Conservation (phyloP, 2,797 vertebrate genomes). For the Labeo calbasu region DNA sequence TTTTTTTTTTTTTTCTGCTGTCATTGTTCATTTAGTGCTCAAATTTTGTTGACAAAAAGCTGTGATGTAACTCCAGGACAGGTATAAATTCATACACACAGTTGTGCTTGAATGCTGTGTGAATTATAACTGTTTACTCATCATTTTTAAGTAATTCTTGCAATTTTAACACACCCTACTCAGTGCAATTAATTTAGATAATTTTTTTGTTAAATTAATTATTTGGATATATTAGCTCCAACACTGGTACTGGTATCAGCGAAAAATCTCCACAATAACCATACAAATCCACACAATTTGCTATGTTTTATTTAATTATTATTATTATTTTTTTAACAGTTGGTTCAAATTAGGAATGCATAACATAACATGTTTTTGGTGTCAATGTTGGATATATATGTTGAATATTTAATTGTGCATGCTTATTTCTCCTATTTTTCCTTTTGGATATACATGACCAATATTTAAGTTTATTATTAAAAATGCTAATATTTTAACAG, state of each 20-base stretch:
- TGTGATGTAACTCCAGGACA: background rate
- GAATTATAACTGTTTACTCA: background rate
- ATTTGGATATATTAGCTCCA: background rate
- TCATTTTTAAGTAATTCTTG: background rate
- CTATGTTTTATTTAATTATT: background rate
- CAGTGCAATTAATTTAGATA: background rate
- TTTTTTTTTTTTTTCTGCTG: conserved; percentile 12
- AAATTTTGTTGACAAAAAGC: background rate
- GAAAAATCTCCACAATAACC: background rate
- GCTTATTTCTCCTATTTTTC: background rate
- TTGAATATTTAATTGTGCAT: background rate
- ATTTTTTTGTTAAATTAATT: background rate
- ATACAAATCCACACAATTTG: background rate
- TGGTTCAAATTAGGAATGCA: background rate
- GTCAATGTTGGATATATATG: background rate
- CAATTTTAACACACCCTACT: background rate
- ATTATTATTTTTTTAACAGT: too few species aligned
- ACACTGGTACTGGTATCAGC: background rate
- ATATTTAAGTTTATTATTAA: too few species aligned
- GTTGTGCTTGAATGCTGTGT: background rate
- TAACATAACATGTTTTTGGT: too few species aligned
- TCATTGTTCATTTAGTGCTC: conserved; percentile 17
- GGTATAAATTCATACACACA: conserved; percentile 28
- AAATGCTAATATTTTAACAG: too few species aligned
- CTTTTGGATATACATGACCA: background rate